Evolutionary conservation across 1,140 invertebrate genomes (phyloP), one percentile per base, ranked within the genome.

Genomic region (Cydia pomonella): DNA sequence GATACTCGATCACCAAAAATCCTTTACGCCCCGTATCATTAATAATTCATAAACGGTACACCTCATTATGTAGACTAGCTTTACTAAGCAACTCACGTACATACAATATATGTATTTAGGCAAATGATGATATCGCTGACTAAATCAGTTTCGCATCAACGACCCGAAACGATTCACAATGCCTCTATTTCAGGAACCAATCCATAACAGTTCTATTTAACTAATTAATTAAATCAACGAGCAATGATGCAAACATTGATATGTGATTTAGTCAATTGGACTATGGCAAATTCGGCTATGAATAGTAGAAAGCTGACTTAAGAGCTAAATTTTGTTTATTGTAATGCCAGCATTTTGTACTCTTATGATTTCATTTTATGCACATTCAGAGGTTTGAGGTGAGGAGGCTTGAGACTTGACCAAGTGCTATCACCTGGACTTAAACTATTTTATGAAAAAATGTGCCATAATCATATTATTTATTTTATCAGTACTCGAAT

Each of bases 111-210:
- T 69, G 64, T 69, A 69, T 69, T 69, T 69, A 69, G 27, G 64
- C 29, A 69, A 69, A 69, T 69, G 64, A 69, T 69, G 64, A 69
- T 69, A 69, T 69, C 29, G 29, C 27, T 69, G 64, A 69, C 64
- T 69, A 41, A 69, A 69, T 69, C 64, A 69, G 64, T 69, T 41
- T 29, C 64, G 64, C 64, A 69, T 69, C 64, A 41, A 16, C 16
- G 64, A 69, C 64, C 64, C 64, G 64, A 69, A 69, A 69, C 33
- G 64, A 41, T 69, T 69, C 64, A 69, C 64, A 69, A 69, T 69
- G 18, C 16, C 29, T 69, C 64, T 69, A 69, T 69, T 69, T 38
- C 29, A 69, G 64, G n/a, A 41, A 38, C 64, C 64, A 33, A 69
- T 41, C 64, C 29, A 69, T 69, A 23, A 18, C 27, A 16, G 29